Percentiles rank a stretch among this genome's conserved stretches.
phyloP scores from a whole-genome alignment of 2,113 vertebrate species.

The Solea solea region DNA sequence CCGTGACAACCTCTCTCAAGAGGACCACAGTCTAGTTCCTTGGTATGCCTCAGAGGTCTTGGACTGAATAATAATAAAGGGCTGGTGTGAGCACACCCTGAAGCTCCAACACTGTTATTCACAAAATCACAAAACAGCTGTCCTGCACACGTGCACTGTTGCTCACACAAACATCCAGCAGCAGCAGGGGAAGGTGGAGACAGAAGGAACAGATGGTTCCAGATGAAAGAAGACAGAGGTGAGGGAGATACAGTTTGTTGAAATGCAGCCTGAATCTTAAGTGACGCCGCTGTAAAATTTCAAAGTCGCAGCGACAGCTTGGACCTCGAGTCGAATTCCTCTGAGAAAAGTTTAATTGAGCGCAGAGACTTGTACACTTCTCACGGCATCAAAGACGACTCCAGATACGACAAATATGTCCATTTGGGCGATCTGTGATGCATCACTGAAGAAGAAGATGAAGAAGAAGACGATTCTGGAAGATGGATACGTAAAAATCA shows the following conservation, averaged over 20 bases:
- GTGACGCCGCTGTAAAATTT: constrained; percentile 58
- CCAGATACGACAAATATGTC: constrained; percentile 20
- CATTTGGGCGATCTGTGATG: background rate
- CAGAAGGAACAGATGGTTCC: constrained; percentile 58
- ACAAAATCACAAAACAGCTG: background rate
- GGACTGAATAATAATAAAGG: no score
- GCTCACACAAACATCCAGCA: background rate
- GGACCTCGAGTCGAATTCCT: constrained; percentile 20
- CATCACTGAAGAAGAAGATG: background rate
- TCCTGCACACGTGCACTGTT: constrained; percentile 3
- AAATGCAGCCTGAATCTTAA: constrained; percentile 55
- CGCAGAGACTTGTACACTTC: constrained; percentile 27
- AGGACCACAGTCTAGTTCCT: no score
- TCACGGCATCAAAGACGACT: constrained; percentile 19
- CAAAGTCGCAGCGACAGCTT: constrained; percentile 67
- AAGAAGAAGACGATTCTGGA: no score
- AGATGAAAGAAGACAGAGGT: constrained; percentile 6
- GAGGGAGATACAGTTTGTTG: constrained; percentile 24
- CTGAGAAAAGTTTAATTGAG: constrained; percentile 57
- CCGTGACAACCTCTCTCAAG: no score
- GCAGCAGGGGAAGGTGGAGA: constrained; percentile 14
- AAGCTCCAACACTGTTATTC: background rate
- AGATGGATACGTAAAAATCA: no score
- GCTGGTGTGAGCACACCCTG: no score
- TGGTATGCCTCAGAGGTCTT: no score